A percentile compares a stretch with the other conserved stretches of the same genome.
These are phyloP conservation scores for Holcopasites calliopsidis DNA, from an alignment of 1,140 invertebrate genomes.

Conservation along the genomic window DNA sequence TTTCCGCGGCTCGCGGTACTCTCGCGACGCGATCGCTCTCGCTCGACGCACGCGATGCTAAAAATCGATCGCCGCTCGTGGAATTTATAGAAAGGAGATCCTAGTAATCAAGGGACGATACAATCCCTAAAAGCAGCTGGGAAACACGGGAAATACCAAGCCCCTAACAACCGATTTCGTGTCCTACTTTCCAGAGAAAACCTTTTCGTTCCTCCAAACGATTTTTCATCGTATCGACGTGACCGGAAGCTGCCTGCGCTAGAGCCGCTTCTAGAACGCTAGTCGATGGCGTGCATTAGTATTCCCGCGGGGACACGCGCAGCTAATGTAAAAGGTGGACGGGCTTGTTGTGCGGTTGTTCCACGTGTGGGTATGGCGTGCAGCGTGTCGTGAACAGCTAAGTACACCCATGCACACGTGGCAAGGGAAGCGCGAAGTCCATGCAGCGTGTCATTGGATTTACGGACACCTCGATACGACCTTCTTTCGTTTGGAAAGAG, in stretches of 20 bases:
- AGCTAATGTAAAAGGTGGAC: conserved; percentile 31
- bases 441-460: conserved; percentile 35
- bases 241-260: conserved; percentile 55
- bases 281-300: conserved; percentile 40
- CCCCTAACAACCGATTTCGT: background rate
- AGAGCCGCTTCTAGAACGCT: conserved; percentile 44
- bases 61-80: background rate
- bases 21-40: background rate
- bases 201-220: background rate
- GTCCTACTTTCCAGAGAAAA: conserved; percentile 11
- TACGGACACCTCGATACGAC: conserved; percentile 4
- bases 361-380: background rate
- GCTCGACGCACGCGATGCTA: background rate
- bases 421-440: conserved; percentile 14
- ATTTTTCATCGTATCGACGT: conserved; percentile 49
- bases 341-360: background rate
- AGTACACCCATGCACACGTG: conserved; percentile 35
- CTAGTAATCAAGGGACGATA: no score
- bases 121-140: no score
- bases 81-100: background rate
- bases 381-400: background rate
- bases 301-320: conserved; percentile 37
- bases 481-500: conserved; percentile 24
- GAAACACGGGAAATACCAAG: no score
- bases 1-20: no score